Evolutionary conservation across 2,888 invertebrate genomes (phyloP).

Genomic region (Pristionchus fissidentatus): DNA sequence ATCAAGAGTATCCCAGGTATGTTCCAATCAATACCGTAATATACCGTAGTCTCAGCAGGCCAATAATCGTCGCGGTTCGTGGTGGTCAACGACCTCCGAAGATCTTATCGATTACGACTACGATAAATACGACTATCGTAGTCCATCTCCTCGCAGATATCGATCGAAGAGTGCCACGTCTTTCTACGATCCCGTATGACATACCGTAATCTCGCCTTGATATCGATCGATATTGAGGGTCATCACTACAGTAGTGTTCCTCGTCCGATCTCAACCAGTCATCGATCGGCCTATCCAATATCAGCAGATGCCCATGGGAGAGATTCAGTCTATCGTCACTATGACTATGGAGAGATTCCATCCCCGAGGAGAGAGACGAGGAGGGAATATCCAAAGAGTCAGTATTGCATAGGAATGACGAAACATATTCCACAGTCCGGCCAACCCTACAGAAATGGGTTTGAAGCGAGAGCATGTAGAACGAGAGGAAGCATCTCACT

Average conservation of each 20-base stretch:
- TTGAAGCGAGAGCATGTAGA: too few species aligned
- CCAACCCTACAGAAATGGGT: too few species aligned
- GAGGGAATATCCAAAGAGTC: slow-evolving; percentile 39
- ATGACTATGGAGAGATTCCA: slow-evolving; percentile 15
- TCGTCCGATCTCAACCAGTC: slow-evolving; percentile 38
- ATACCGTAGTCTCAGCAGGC: neutral
- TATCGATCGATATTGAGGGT: neutral
- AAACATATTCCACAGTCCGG: too few species aligned
- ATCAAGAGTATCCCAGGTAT: slow-evolving; percentile 32
- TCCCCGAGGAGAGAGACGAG: slow-evolving; percentile 9
- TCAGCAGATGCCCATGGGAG: slow-evolving; percentile 17
- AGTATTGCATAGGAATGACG: slow-evolving; percentile 1
- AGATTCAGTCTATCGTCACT: slow-evolving; percentile 19
- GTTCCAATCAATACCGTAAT: neutral
- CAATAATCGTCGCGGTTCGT: slow-evolving; percentile 17
- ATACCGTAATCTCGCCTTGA: neutral
- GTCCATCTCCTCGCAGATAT: slow-evolving; percentile 17
- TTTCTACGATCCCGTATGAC: slow-evolving; percentile 19
- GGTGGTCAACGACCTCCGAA: slow-evolving; percentile 44
- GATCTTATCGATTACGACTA: slow-evolving; percentile 48
- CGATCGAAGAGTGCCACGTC: slow-evolving; percentile 44
- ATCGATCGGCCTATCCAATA: slow-evolving; percentile 3
- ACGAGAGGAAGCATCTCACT: too few species aligned
- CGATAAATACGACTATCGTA: slow-evolving; percentile 44
- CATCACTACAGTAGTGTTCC: slow-evolving; percentile 37